A percentile compares a stretch with the other conserved stretches of the same genome.
These are phyloP conservation scores for Narcine bancroftii DNA, from an alignment of 2,113 vertebrate species.

Conservation along the genomic window DNA sequence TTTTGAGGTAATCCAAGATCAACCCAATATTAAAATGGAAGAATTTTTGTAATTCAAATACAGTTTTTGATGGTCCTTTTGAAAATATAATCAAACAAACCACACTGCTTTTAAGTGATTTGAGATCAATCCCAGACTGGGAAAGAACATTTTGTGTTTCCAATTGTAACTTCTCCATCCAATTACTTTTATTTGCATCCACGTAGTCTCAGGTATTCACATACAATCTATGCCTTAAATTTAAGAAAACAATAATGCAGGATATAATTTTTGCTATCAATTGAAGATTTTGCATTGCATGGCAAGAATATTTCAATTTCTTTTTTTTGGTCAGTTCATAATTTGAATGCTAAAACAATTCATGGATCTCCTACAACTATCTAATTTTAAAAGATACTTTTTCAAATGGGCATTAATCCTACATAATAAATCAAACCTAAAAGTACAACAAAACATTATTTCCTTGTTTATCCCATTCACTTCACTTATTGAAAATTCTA, in stretches of 20 bases:
- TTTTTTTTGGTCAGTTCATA: not conserved
- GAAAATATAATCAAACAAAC: not conserved
- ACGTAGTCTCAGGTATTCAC: not conserved
- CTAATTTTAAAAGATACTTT: not conserved
- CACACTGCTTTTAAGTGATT: not conserved
- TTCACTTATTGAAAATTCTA: not conserved
- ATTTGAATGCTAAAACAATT: not conserved
- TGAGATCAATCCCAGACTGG: slow-evolving; percentile 14
- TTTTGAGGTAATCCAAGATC: no score
- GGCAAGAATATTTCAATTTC: not conserved
- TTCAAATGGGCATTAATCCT: not conserved
- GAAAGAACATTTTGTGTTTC: not conserved
- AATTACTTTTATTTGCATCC: not conserved
- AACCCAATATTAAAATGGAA: not conserved
- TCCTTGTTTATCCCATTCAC: not conserved
- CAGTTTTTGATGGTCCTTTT: not conserved
- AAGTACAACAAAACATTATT: not conserved
- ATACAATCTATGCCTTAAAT: not conserved
- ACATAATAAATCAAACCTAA: not conserved
- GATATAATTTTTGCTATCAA: not conserved
- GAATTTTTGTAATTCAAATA: not conserved
- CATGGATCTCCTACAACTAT: not conserved
- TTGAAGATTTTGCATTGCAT: not conserved
- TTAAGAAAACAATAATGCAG: not conserved
- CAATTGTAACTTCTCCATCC: not conserved